These are phyloP conservation scores for Microctenopoma stevenorrisi DNA, from an alignment of 2,797 vertebrate genomes.

Conservation along the genomic window DNA sequence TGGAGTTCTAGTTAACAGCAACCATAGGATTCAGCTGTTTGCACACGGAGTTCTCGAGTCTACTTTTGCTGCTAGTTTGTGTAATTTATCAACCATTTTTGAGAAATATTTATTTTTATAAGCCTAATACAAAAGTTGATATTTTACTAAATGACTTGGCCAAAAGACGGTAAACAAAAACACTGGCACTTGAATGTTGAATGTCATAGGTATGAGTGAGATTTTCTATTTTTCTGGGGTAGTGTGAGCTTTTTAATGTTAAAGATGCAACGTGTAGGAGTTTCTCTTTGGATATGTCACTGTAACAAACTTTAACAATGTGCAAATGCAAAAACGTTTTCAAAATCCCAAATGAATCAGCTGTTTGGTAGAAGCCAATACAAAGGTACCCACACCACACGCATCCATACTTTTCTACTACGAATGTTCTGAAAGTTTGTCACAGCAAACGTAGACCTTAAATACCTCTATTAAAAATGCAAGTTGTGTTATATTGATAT, in stretches of 20 bases:
- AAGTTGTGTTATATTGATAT: not conserved
- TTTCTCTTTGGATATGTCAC: slow-evolving; percentile 64
- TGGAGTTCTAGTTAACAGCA: slow-evolving; percentile 88
- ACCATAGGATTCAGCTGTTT: slow-evolving; percentile 93
- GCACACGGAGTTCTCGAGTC: slow-evolving; percentile 95
- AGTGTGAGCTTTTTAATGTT: slow-evolving; percentile 99
- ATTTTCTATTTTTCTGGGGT: slow-evolving; percentile 99
- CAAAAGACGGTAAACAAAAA: slow-evolving; percentile 95
- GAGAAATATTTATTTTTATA: slow-evolving; percentile 99
- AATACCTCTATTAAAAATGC: not conserved
- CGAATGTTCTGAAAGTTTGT: not conserved
- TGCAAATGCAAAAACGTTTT: not conserved
- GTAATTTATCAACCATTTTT: slow-evolving; percentile 99
- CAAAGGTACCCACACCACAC: not conserved
- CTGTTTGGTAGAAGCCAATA: not conserved
- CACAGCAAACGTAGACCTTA: not conserved
- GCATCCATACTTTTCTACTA: slow-evolving; percentile 13
- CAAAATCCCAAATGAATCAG: not conserved
- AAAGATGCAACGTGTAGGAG: slow-evolving; percentile 66
- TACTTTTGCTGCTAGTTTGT: slow-evolving; percentile 99
- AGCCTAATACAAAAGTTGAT: slow-evolving; percentile 94
- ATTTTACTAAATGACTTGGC: slow-evolving; percentile 97
- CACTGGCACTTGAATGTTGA: slow-evolving; percentile 98
- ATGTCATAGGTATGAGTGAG: slow-evolving; percentile 98
- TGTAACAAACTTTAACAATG: slow-evolving; percentile 11